Conservation (phyloP, 2,113 vertebrate species). For the Sminthopsis crassicaudata region DNA sequence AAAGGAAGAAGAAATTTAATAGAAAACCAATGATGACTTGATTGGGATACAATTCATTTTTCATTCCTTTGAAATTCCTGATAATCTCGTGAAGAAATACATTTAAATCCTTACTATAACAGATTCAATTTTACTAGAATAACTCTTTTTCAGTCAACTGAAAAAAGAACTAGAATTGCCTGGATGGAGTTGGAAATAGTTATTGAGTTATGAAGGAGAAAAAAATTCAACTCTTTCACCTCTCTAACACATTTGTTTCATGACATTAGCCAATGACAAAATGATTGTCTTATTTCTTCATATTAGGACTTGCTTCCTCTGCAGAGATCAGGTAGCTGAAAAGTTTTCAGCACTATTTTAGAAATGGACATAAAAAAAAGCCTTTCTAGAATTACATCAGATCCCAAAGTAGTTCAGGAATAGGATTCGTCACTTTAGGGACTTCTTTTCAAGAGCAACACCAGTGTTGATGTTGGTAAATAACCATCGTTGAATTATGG, state of each 20-base stretch:
- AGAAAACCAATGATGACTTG: neutral
- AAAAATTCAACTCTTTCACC: neutral
- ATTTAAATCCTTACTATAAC: slow-evolving; percentile 47
- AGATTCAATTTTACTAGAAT: slow-evolving; percentile 7
- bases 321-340: slow-evolving; percentile 20
- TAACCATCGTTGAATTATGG: neutral
- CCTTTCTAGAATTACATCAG: neutral
- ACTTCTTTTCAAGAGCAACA: slow-evolving; percentile 8
- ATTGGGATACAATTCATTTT: neutral
- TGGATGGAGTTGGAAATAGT: neutral
- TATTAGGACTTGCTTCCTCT: slow-evolving; percentile 27
- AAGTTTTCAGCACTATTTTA: slow-evolving; percentile 5
- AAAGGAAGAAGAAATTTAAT: neutral
- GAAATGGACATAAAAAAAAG: neutral
- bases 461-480: neutral
- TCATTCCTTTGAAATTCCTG: neutral
- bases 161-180: slow-evolving; percentile 29
- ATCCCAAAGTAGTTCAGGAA: slow-evolving; percentile 16
- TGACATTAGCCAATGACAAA: slow-evolving; percentile 46
- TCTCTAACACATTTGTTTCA: slow-evolving; percentile 17
- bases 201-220: slow-evolving; percentile 35
- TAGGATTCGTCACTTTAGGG: neutral
- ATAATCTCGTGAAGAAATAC: neutral
- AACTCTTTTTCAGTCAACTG: neutral
- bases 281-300: slow-evolving; percentile 15